A percentile compares a stretch with the other conserved stretches of the same genome.
These are phyloP conservation scores for Pachyramphus minor DNA, from an alignment of 2,113 vertebrate species.

Conservation along the genomic window DNA sequence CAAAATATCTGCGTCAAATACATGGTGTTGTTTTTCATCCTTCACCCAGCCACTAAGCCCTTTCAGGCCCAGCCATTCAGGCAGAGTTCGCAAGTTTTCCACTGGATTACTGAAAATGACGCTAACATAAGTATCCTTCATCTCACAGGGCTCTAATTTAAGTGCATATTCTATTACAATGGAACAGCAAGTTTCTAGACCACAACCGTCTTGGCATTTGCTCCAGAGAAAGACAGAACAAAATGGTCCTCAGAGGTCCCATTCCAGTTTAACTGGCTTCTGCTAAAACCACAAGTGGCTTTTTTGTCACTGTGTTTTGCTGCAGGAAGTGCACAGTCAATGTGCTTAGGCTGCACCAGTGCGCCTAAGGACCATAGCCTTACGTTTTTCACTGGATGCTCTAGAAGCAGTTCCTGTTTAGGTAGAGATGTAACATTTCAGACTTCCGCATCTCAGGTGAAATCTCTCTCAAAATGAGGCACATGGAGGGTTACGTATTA, in stretches of 20 bases:
- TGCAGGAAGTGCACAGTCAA: background rate
- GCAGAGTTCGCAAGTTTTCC: conserved; percentile 6
- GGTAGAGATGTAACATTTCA: background rate
- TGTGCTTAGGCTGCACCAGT: background rate
- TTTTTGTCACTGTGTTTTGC: background rate
- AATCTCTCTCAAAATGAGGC: background rate
- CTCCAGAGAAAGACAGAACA: conserved; percentile 39
- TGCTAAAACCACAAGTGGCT: conserved; percentile 7
- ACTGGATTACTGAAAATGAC: conserved; percentile 1
- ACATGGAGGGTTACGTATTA: background rate
- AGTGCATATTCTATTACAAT: conserved; percentile 53
- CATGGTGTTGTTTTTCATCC: background rate
- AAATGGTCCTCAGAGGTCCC: conserved; percentile 32
- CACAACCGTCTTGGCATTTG: conserved; percentile 27
- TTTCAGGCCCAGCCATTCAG: background rate
- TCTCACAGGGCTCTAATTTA: conserved; percentile 32
- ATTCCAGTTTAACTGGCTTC: conserved; percentile 18
- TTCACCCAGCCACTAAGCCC: background rate
- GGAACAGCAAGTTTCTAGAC: conserved; percentile 55
- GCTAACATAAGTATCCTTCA: background rate
- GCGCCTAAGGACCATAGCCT: background rate
- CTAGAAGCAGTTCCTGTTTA: background rate
- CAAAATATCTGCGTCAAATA: conserved; percentile 23
- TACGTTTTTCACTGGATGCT: background rate
- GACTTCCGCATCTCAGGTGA: fast-evolving